Base-by-base conservation (phyloP, 2,113 vertebrate genomes). In the Delphinus delphis region DNA sequence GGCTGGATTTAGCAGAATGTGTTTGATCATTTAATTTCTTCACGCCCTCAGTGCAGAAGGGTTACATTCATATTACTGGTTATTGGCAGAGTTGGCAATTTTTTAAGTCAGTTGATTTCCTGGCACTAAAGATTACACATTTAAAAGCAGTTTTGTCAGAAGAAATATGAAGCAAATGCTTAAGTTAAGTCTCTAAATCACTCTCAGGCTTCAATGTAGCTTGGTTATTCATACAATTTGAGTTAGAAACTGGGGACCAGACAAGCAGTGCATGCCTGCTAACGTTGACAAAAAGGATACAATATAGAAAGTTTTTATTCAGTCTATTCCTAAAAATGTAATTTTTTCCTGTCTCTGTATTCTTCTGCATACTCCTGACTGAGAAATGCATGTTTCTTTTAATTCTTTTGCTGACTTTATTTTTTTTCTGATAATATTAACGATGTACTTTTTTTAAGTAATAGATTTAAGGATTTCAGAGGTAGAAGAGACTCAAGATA, bases 101-200 rank as follows among this genome's bases (percentile, higher is more conserved):
- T 96, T 95, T 96, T 58, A 93, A 96, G 81, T 95, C 95, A 95
- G 95, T 96, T 93, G 96, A 94, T 91, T 96, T 96, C 82, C 95
- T 96, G 96, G 88, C 97, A 91, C 73, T 82, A 65, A 88, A 87
- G 47, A 79, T 88, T 89, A 74, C 33, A 70, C 38, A 93, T 88
- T 96, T 41, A 63, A 79, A 97, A 90, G 41, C n/a, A 95, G 55
- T 91, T 95, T 93, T 93, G 88, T 96, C 86, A 65, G 81, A 93
- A 95, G 85, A 96, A 95, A 94, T 93, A 93, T 53, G 93, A 95
- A 90, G 74, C 65, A 79, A 79, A 93, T 88, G 70, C 82, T 94
- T 65, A 79, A 93, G 71, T 94, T 65, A 79, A 93, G 73, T 91
- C n/a, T 18, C 12, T 82, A 95, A 86, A 60, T 82, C 63, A 44